Percentiles rank a stretch among this genome's conserved stretches.
Conservation (phyloP, 1,140 invertebrate species). For the Pteromalus puparum region DNA sequence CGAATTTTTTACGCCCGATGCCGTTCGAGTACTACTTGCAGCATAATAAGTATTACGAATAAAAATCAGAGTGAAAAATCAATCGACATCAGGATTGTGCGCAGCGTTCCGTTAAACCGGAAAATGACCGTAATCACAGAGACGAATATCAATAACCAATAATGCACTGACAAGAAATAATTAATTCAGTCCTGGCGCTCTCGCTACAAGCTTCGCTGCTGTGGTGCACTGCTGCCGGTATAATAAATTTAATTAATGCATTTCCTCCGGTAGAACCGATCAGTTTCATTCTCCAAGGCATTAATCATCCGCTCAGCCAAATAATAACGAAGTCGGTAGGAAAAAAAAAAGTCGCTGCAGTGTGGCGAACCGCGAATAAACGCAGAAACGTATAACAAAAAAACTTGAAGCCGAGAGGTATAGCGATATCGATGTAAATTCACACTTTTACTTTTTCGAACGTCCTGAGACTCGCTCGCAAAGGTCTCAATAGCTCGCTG, state of each 20-base stretch:
- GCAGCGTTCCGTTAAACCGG: neutral
- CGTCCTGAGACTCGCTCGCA: neutral
- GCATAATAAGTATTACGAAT: too few relatives aligned
- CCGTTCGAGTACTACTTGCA: neutral
- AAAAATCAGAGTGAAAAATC: neutral
- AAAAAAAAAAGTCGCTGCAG: neutral
- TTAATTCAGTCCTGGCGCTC: neutral
- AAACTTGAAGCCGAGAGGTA: neutral
- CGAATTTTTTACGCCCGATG: neutral
- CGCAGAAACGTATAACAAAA: neutral
- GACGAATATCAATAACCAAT: neutral
- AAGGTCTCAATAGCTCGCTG: neutral
- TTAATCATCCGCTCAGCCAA: neutral
- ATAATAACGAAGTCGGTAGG: neutral
- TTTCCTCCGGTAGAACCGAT: neutral
- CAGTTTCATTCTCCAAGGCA: neutral
- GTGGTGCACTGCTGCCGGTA: neutral
- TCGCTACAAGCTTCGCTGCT: neutral
- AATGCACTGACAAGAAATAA: neutral
- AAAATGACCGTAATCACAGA: neutral
- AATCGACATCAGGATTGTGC: neutral
- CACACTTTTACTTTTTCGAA: neutral
- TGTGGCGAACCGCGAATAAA: neutral
- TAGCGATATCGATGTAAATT: neutral
- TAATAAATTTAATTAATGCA: slow-evolving; percentile 22